Conservation (phyloP, 2,797 vertebrate genomes). For the Gorsachius magnificus region DNA sequence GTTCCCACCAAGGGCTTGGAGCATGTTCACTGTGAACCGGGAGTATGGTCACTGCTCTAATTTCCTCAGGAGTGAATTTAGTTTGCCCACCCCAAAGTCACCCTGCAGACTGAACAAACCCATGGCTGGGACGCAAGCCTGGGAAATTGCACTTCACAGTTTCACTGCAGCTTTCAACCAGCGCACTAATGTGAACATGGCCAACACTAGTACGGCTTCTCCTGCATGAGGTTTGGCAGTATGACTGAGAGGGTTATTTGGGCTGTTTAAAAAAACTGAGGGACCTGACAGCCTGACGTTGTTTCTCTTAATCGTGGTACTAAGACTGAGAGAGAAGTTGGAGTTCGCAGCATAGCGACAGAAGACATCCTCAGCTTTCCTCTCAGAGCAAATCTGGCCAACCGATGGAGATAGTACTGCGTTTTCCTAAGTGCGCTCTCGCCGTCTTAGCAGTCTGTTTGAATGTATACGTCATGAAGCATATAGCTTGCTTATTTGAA, state of each 20-base stretch:
- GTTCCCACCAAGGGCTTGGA: not conserved
- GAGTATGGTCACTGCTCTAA: not conserved
- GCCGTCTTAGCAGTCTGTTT: not conserved
- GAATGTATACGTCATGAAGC: not conserved
- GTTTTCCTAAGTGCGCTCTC: not conserved
- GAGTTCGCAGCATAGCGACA: not conserved
- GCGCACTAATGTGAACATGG: not conserved
- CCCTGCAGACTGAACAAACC: not conserved
- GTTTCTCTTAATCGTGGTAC: not conserved
- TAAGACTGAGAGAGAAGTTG: not conserved
- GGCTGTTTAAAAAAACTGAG: not conserved
- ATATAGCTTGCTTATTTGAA: not conserved
- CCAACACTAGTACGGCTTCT: not conserved
- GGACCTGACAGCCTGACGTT: not conserved
- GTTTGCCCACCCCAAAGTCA: not conserved
- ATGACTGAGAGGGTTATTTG: not conserved
- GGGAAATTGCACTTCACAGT: not conserved
- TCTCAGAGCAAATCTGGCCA: not conserved
- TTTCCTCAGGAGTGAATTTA: not conserved
- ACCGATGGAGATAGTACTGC: not conserved
- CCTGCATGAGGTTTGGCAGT: accelerated
- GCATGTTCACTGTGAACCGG: not conserved
- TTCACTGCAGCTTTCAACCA: not conserved
- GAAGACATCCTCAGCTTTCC: not conserved
- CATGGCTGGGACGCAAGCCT: not conserved